Evolutionary conservation across 2,888 invertebrate species (phyloP), one percentile per base, ranked within the genome.

Genomic region (Hypomecis punctinalis): DNA sequence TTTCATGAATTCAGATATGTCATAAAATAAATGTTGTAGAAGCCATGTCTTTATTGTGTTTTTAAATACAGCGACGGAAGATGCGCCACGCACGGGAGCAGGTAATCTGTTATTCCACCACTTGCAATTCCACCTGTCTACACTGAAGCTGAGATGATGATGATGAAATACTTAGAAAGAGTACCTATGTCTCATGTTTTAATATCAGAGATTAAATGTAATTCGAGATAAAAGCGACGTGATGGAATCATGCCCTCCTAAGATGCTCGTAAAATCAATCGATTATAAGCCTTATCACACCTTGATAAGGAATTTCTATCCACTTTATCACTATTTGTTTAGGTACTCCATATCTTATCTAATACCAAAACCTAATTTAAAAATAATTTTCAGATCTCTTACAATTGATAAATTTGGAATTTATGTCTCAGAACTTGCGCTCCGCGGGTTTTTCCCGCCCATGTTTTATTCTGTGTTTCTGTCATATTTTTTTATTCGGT

Each of bases 381-480:
- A 70, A 67, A 72, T 72, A 62, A 72, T 72, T 70, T 66, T 61
- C 11, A 65, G 66, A 72, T 72, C 67, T 67, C 52, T 42, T 5
- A 46, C 55, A 54, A 54, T 46, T 46, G 63, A 68, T 70, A 60
- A 40, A n/a, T 11, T 64, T 62, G 69, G 70, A 67, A 58, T 51
- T 55, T 67, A 66, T 84, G 82, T 85, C 83, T 83, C n/a, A n/a
- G n/a, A 74, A 62, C 45, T 53, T 39, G 40, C 10, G 10, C 6
- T 40, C 10, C 40, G 5, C 3, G 3, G 10, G 40, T 40, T 10
- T 40, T 40, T 10, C 40, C 8, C 40, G 8, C 40, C 40, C n/a
- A n/a, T 40, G 8, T 4, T 4, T 6, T 5, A 7, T 40, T 3
- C 5, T 0, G 40, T 7, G 5, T 9, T 10, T 40, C 4, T 40